Percentiles rank a stretch among this genome's conserved stretches.
These are phyloP conservation scores for Sinella curviseta DNA, from an alignment of 1,140 invertebrate species.

Conservation along the genomic window DNA sequence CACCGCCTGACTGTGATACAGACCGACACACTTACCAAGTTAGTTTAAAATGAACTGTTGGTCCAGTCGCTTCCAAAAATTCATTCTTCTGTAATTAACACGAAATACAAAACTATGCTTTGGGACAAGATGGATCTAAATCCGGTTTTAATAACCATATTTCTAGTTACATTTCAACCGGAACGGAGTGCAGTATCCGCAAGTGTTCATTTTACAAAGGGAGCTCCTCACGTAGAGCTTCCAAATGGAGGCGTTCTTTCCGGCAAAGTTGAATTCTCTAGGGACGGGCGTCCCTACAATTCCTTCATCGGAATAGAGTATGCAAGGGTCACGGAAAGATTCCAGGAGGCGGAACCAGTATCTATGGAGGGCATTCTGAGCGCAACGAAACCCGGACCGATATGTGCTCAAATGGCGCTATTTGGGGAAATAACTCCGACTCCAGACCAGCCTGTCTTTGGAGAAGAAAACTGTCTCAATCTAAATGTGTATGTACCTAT, in stretches of 20 bases:
- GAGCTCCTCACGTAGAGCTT: not conserved
- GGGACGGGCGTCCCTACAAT: not conserved
- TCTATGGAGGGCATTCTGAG: not conserved
- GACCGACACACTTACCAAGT: no score
- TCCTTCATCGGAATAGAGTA: not conserved
- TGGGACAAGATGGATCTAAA: no score
- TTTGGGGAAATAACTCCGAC: not conserved
- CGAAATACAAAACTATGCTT: no score
- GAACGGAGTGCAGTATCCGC: not conserved
- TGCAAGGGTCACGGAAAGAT: not conserved
- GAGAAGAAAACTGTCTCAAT: not conserved
- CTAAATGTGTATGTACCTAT: constrained; percentile 1
- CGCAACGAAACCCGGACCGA: not conserved
- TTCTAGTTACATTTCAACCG: not conserved
- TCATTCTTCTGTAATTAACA: no score
- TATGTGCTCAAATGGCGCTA: not conserved
- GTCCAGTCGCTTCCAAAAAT: no score
- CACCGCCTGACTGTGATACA: no score
- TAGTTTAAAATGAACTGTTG: no score
- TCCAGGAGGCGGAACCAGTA: not conserved
- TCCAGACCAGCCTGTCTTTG: no score
- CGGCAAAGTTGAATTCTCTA: not conserved
- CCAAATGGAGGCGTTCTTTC: not conserved
- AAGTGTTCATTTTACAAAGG: not conserved
- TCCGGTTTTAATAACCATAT: not conserved